Percentiles rank a stretch among this genome's conserved stretches.
Evolutionary conservation across 2,888 invertebrate species (phyloP).

Genomic region (Gasteruption jaculator): DNA sequence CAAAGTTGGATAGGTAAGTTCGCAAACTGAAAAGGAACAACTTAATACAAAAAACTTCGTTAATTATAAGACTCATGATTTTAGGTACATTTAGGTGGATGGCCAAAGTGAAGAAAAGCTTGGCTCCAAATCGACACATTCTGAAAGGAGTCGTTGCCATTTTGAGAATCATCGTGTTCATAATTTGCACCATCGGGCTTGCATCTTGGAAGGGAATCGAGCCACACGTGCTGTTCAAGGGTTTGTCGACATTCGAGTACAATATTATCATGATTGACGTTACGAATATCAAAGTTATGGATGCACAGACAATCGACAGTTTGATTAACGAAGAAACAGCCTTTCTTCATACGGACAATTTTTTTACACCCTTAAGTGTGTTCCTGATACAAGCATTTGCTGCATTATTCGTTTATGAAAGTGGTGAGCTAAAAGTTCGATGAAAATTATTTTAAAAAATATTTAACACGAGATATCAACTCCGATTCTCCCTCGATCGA

Average conservation of each 20-base stretch:
- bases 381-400: conserved; percentile 63
- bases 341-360: conserved; percentile 16
- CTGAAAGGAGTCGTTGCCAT: conserved; percentile 69
- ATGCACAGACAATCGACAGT: too few species aligned
- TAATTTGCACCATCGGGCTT: conserved; percentile 61
- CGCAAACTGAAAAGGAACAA: too few species aligned
- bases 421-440: conserved; percentile 45
- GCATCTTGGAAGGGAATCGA: conserved; percentile 43
- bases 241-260: conserved; percentile 24
- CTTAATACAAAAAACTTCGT: neutral
- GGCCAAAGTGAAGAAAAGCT: conserved; percentile 54
- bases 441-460: neutral
- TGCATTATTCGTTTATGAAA: conserved; percentile 65
- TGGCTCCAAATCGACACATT: conserved; percentile 65
- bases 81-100: conserved; percentile 48
- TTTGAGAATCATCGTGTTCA: conserved; percentile 74
- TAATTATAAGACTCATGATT: conserved; percentile 11
- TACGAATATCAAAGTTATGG: neutral
- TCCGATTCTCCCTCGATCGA: too few species aligned
- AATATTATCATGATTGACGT: conserved; percentile 34
- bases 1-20: conserved; percentile 39
- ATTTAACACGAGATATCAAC: too few species aligned
- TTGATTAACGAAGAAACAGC: neutral
- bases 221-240: conserved; percentile 34
- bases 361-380: conserved; percentile 55